Evolutionary conservation across 2,797 vertebrate species (phyloP).

Genomic region (Silurus aristotelis): DNA sequence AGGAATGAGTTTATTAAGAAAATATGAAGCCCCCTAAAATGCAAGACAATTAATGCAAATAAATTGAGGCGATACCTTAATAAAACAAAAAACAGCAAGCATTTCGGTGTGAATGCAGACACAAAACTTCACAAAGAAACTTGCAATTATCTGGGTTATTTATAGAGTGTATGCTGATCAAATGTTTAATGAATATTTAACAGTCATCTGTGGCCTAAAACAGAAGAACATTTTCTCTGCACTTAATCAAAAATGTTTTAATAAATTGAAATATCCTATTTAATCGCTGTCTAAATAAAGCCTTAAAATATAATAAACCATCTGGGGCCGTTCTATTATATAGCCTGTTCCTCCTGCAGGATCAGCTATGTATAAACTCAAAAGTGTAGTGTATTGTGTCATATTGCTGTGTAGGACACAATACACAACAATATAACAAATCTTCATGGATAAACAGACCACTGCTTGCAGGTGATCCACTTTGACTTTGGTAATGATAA

Average conservation of each 20-base stretch:
- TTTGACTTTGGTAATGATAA: neutral
- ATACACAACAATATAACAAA: neutral
- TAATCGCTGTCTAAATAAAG: neutral
- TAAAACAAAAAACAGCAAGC: neutral
- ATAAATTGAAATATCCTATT: neutral
- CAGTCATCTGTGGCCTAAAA: neutral
- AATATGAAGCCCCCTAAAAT: neutral
- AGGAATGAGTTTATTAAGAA: neutral
- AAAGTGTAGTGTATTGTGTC: neutral
- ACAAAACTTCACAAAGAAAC: neutral
- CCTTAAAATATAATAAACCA: neutral
- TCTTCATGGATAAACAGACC: neutral
- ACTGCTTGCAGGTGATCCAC: neutral
- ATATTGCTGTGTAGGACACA: neutral
- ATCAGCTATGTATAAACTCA: neutral
- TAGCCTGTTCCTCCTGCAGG: neutral
- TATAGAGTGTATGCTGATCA: neutral
- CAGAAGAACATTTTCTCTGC: neutral
- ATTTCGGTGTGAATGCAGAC: neutral
- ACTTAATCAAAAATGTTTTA: neutral
- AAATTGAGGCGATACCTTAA: neutral
- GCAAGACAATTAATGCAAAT: neutral
- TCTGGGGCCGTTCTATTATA: neutral
- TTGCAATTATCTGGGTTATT: neutral
- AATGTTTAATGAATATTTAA: slow-evolving; percentile 3